Percentiles rank a stretch among this genome's conserved stretches.
Evolutionary conservation across 2,888 invertebrate genomes (phyloP).

Genomic region (Ephialtes manifestator): DNA sequence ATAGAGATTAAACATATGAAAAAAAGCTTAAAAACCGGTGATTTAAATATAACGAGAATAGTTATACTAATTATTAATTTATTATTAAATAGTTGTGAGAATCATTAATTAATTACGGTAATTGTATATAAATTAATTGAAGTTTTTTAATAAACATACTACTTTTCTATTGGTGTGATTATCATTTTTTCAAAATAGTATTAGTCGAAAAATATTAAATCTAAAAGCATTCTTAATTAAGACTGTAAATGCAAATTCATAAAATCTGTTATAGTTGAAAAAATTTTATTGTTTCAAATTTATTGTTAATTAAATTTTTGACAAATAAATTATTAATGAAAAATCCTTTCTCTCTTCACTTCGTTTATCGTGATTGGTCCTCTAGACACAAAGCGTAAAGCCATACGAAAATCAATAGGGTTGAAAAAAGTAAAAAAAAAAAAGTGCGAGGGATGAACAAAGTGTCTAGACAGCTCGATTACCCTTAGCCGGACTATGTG

Average conservation of each 20-base stretch:
- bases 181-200: too few species aligned
- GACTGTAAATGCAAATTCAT: neutral
- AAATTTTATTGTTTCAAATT: neutral
- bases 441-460: slow-evolving; percentile 31
- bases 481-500: slow-evolving; percentile 35
- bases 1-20: too few species aligned
- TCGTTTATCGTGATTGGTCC: neutral
- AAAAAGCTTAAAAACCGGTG: too few species aligned
- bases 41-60: too few species aligned
- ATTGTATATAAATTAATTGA: too few species aligned
- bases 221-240: neutral
- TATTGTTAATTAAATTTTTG: neutral
- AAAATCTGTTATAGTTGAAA: neutral
- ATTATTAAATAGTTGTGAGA: too few species aligned
- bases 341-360: neutral
- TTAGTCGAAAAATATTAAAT: too few species aligned
- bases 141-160: too few species aligned
- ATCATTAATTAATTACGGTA: too few species aligned
- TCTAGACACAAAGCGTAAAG: slow-evolving; percentile 14
- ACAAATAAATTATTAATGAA: neutral
- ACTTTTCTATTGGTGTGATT: too few species aligned
- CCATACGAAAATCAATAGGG: slow-evolving; percentile 28
- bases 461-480: slow-evolving; percentile 60
- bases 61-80: too few species aligned
- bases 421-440: slow-evolving; percentile 13